Conservation (phyloP, 1,140 invertebrate species). For the Ganaspis sp. region DNA sequence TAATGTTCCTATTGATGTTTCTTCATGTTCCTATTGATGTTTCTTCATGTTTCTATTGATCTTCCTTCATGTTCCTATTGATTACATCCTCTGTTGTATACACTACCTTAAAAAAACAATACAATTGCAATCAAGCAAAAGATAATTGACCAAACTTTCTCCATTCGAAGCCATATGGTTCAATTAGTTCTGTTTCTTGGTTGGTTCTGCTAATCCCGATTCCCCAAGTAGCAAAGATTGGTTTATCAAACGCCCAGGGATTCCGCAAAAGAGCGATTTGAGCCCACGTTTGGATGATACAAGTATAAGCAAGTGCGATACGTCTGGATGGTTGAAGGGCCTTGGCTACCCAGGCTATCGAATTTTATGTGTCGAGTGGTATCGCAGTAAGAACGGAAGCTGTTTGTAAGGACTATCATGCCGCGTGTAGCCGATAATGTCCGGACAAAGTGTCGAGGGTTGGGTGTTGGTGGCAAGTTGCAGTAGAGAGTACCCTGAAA, state of each 20-base stretch:
- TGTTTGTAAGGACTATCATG: conserved; percentile 63
- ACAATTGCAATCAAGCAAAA: too few relatives aligned
- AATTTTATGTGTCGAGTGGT: conserved; percentile 40
- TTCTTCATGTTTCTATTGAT: too few relatives aligned
- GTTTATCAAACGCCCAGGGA: not conserved
- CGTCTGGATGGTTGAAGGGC: not conserved
- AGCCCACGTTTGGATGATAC: conserved; percentile 16
- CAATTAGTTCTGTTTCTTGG: not conserved
- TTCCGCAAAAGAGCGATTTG: not conserved
- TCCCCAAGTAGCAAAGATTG: not conserved
- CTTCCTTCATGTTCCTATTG: too few relatives aligned
- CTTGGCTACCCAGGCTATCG: conserved; percentile 11
- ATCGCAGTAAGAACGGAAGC: conserved; percentile 61
- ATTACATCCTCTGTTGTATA: too few relatives aligned
- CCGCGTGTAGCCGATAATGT: conserved; percentile 71
- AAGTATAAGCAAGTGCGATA: not conserved
- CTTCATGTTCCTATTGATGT: too few relatives aligned
- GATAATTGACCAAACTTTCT: too few relatives aligned
- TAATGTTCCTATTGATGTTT: too few relatives aligned
- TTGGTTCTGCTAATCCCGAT: not conserved
- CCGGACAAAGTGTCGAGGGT: conserved; percentile 63
- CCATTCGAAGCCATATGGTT: not conserved
- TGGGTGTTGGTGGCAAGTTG: conserved; percentile 54
- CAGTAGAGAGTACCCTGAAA: conserved; percentile 50
- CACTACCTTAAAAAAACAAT: too few relatives aligned